Conservation (phyloP, 2,888 invertebrate species). For the Drymonia ruficornis region DNA sequence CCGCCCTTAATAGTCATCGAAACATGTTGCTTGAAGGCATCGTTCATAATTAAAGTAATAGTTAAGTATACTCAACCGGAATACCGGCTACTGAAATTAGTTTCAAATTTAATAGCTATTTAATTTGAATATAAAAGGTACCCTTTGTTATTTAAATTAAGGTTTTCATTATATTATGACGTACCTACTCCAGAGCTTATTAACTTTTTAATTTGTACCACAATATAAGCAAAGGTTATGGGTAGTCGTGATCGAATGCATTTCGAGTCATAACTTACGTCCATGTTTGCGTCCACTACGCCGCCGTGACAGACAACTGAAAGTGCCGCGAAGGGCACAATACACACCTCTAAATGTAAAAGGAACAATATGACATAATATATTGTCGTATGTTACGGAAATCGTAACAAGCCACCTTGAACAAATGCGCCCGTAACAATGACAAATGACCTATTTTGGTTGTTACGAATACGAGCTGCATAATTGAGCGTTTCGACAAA, state of each 20-base stretch:
- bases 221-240: constrained; percentile 26
- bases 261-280: constrained; percentile 56
- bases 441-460: constrained; percentile 55
- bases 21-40: no score
- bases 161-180: not conserved
- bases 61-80: not conserved
- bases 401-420: constrained; percentile 53
- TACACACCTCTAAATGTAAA: constrained; percentile 34
- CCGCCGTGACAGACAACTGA: constrained; percentile 50
- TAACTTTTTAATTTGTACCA: constrained; percentile 37
- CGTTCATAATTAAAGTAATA: no score
- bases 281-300: constrained; percentile 50
- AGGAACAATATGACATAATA: constrained; percentile 45
- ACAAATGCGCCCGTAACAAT: constrained; percentile 49
- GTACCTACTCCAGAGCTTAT: not conserved
- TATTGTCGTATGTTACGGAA: constrained; percentile 55
- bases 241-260: constrained; percentile 58
- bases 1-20: no score
- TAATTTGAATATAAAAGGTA: constrained; percentile 9
- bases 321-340: constrained; percentile 57
- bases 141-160: constrained; percentile 1
- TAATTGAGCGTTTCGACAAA: constrained; percentile 46
- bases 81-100: constrained; percentile 13
- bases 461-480: constrained; percentile 26
- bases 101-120: constrained; percentile 16